Percentiles rank a stretch among this genome's conserved stretches.
These are phyloP conservation scores for Bufo gargarizans DNA, from an alignment of 2,113 vertebrate species.

Conservation along the genomic window DNA sequence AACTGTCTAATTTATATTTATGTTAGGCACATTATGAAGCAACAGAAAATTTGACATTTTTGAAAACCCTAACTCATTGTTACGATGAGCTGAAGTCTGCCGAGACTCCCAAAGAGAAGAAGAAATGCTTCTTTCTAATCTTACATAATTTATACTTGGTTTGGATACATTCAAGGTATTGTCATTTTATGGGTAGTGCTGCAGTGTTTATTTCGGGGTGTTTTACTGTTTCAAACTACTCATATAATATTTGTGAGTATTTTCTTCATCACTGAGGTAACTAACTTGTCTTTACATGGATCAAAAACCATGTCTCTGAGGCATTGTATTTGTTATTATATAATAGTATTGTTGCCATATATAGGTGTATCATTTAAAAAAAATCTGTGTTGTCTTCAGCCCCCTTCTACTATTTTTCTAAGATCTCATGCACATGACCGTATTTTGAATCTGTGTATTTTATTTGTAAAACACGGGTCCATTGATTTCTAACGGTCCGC, in stretches of 20 bases:
- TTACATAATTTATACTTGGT: slow-evolving; percentile 48
- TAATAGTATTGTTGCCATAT: too few relatives aligned
- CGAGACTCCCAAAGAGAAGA: slow-evolving; percentile 11
- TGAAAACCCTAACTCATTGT: slow-evolving; percentile 44
- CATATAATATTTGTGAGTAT: neutral
- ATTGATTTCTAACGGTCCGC: too few relatives aligned
- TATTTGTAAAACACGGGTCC: too few relatives aligned
- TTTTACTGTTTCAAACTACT: neutral
- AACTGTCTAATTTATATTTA: neutral
- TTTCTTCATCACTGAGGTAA: neutral
- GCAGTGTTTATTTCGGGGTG: neutral
- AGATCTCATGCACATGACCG: too few relatives aligned
- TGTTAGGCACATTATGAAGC: slow-evolving; percentile 42
- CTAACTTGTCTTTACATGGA: neutral
- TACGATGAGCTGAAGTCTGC: slow-evolving; percentile 38
- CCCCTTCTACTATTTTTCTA: too few relatives aligned
- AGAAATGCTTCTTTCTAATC: slow-evolving; percentile 40
- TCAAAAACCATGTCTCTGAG: neutral
- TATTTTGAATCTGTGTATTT: too few relatives aligned
- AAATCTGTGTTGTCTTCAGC: too few relatives aligned
- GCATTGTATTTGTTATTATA: too few relatives aligned
- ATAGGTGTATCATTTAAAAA: too few relatives aligned
- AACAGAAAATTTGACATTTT: slow-evolving; percentile 49
- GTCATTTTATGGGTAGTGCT: neutral
- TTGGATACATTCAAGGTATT: slow-evolving; percentile 58